A percentile compares a stretch with the other conserved stretches of the same genome.
phyloP scores from a whole-genome alignment of 1,140 invertebrate genomes.

The Pararge aegeria region DNA sequence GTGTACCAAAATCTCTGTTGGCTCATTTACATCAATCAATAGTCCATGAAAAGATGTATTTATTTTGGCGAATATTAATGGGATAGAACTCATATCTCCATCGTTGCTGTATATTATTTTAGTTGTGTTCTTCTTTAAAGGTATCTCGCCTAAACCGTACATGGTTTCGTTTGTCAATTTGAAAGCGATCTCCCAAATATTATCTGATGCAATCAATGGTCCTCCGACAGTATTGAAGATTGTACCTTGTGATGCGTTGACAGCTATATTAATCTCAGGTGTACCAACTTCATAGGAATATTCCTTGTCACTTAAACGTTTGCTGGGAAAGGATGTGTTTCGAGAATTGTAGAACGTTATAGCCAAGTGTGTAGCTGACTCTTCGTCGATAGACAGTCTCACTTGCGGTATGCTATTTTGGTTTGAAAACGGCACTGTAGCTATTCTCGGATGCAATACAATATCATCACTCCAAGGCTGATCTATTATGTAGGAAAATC shows the following conservation, averaged over 20 bases:
- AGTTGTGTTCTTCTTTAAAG: conserved; percentile 41
- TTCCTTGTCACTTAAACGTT: conserved; percentile 44
- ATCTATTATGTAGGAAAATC: conserved; percentile 57
- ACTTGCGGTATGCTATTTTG: conserved; percentile 44
- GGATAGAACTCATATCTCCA: conserved; percentile 44
- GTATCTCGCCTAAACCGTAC: conserved; percentile 66
- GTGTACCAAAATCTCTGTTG: conserved; percentile 51
- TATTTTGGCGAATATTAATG: conserved; percentile 57
- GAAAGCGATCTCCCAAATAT: conserved; percentile 70
- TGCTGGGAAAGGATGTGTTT: conserved; percentile 28
- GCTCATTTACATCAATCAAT: conserved; percentile 48
- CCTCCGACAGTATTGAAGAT: conserved; percentile 63
- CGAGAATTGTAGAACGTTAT: conserved; percentile 52
- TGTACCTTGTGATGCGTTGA: conserved; percentile 41
- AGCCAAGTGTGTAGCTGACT: conserved; percentile 49
- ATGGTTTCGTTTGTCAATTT: conserved; percentile 58
- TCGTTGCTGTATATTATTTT: conserved; percentile 59
- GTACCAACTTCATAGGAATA: conserved; percentile 51
- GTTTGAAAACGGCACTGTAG: conserved; percentile 48
- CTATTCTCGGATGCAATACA: conserved; percentile 45
- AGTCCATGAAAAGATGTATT: conserved; percentile 58
- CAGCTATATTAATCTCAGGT: conserved; percentile 53
- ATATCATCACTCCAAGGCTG: conserved; percentile 48
- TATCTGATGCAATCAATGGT: conserved; percentile 61
- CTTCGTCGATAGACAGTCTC: conserved; percentile 56